phyloP scores from a whole-genome alignment of 2,113 vertebrate genomes.

The Heloderma charlesbogerti region DNA sequence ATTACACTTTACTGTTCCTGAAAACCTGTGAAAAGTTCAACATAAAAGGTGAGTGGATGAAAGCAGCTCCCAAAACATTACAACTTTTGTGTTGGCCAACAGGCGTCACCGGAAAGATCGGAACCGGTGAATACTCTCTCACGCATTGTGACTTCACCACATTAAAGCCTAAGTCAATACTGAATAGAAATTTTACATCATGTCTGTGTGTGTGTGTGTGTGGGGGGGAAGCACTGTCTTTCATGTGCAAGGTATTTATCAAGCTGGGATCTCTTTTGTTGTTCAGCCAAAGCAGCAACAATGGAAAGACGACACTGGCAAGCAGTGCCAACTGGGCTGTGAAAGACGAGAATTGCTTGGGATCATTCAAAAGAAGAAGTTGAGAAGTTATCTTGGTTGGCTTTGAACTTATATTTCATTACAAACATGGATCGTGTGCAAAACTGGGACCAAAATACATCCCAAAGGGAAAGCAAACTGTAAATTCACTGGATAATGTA shows the following conservation, averaged over 20 bases:
- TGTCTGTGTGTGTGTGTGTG: not conserved
- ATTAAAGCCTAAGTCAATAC: conserved; percentile 56
- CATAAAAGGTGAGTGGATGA: conserved; percentile 55
- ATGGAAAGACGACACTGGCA: conserved; percentile 49
- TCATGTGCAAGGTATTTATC: conserved; percentile 46
- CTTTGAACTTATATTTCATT: conserved; percentile 67
- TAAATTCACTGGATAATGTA: conserved; percentile 10
- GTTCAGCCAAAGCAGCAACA: conserved; percentile 57
- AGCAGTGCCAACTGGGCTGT: conserved; percentile 27
- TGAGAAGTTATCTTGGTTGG: conserved; percentile 51
- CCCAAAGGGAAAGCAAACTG: conserved; percentile 38
- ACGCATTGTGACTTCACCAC: conserved; percentile 54
- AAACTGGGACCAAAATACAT: conserved; percentile 22
- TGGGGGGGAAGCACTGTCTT: conserved; percentile 13
- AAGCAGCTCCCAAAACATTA: conserved; percentile 66
- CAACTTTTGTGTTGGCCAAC: conserved; percentile 68
- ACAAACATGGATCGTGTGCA: conserved; percentile 36
- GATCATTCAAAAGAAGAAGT: conserved; percentile 54
- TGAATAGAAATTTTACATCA: conserved; percentile 20
- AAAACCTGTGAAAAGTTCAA: conserved; percentile 71
- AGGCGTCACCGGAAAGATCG: conserved; percentile 67
- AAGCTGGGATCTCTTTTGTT: conserved; percentile 49
- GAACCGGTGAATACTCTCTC: conserved; percentile 45
- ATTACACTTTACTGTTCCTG: conserved; percentile 48
- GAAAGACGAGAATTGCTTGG: conserved; percentile 51